These are phyloP conservation scores for Idris sp. DNA, from an alignment of 1,140 invertebrate genomes.

Conservation along the genomic window DNA sequence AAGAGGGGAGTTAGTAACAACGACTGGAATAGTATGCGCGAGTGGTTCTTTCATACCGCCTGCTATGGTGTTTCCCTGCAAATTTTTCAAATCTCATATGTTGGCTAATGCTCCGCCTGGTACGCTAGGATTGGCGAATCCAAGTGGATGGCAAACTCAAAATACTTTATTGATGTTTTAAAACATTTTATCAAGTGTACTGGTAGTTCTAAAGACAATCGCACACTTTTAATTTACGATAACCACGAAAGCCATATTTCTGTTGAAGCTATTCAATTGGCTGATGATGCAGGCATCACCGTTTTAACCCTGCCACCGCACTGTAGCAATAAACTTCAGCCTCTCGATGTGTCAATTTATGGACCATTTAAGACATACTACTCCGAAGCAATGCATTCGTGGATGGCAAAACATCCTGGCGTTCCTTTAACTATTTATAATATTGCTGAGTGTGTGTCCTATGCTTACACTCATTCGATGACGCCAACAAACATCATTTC, in stretches of 20 bases:
- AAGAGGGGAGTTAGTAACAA: slow-evolving; percentile 25
- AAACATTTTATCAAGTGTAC: slow-evolving; percentile 20
- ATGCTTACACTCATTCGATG: slow-evolving; percentile 10
- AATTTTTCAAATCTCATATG: slow-evolving; percentile 52
- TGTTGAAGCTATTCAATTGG: slow-evolving; percentile 43
- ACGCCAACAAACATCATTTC: slow-evolving; percentile 11
- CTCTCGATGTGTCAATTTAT: slow-evolving; percentile 73
- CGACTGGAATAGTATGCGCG: slow-evolving; percentile 7
- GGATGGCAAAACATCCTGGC: too few relatives aligned
- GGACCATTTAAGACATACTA: slow-evolving; percentile 67
- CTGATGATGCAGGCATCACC: slow-evolving; percentile 61
- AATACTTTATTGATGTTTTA: slow-evolving; percentile 66
- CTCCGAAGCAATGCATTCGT: too few relatives aligned
- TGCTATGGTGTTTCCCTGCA: slow-evolving; percentile 19
- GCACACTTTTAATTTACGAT: slow-evolving; percentile 17
- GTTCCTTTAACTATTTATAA: slow-evolving; percentile 15
- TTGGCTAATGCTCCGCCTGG: slow-evolving; percentile 67
- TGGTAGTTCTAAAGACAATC: slow-evolving; percentile 8
- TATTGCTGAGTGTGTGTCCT: slow-evolving; percentile 6
- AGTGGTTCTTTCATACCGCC: slow-evolving; percentile 4
- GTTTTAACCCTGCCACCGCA: slow-evolving; percentile 72
- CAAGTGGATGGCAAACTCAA: slow-evolving; percentile 75
- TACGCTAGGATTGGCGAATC: slow-evolving; percentile 68
- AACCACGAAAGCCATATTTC: slow-evolving; percentile 59
- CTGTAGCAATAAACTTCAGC: slow-evolving; percentile 73